Conservation (phyloP, 2,797 vertebrate genomes). For the Artibeus jamaicensis region DNA sequence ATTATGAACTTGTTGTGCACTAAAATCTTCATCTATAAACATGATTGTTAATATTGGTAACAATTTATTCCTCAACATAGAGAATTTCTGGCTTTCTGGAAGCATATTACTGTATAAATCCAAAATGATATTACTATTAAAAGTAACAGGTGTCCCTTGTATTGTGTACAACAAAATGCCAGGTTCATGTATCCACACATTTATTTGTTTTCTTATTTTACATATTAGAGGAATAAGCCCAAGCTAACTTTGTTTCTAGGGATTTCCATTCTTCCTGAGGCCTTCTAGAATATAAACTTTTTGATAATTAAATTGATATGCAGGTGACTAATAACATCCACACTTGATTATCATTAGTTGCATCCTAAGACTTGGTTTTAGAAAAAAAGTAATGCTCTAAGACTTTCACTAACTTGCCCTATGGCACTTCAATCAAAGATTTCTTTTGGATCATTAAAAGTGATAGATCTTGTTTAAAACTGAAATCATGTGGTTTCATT, state of each 20-base stretch:
- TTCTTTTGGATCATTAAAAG: conserved; percentile 71
- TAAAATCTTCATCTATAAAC: conserved; percentile 47
- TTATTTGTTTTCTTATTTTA: neutral
- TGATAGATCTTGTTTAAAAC: conserved; percentile 71
- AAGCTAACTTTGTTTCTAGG: neutral
- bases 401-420: conserved; percentile 51
- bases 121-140: conserved; percentile 12
- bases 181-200: neutral
- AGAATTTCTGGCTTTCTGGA: neutral
- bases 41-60: conserved; percentile 6
- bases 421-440: conserved; percentile 58
- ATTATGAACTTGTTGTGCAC: conserved; percentile 35
- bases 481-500: conserved; percentile 74
- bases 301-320: neutral
- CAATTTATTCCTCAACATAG: neutral
- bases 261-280: neutral
- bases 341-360: conserved; percentile 55
- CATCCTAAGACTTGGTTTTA: conserved; percentile 63
- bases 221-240: neutral
- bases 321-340: neutral
- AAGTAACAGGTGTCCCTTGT: neutral
- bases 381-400: conserved; percentile 48
- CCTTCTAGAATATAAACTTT: neutral
- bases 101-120: neutral
- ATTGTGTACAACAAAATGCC: neutral